Base-by-base conservation (phyloP, 35 echinoderm and acorn worm genomes). In the Holothuria glaberrima region DNA sequence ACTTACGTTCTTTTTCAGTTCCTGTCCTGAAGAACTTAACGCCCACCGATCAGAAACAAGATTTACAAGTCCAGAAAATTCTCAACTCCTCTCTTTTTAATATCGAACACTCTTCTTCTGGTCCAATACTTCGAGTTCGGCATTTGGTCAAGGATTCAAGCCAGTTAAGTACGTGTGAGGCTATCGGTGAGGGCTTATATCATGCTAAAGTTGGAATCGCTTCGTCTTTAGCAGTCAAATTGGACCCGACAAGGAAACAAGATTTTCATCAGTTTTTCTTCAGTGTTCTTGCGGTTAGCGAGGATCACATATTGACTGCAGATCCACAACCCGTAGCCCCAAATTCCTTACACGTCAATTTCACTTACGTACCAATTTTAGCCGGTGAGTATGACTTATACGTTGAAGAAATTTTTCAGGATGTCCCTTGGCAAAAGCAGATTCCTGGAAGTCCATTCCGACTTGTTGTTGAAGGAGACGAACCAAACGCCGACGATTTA, bases 221-320 rank as follows among this genome's bases (percentile, higher is more conserved):
- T 27, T 30, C 66, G 6, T 69, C 24, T 33, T 26, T 69, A 30
- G 25, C 31, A 4, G 22, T 69, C 16, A 69, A 69, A 33, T 13
- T 69, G 13, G 25, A 69, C 66, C 50, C 5, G 5, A 54, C 50
- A 9, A 9, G 16, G 50, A 17, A 5, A 54, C 0, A 9, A 0
- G 13, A 54, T 33, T 21, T 35, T 20, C 61, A 59, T 60, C 0
- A 22, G 28, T 0, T 35, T 62, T 29, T 84, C 54, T 84, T 84
- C 18, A 84, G 80, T 84, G 80, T 84, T 46, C 56, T 84, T 28
- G 80, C 80, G 4, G 80, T 84, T 64, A 54, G 80, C 5, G 31
- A 84, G 29, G 22, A 61, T 3, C 80, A 64, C 58, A 61, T 84
- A 34, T 84, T 84, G 14, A 29, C 48, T 19, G 59, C 31, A 52